A percentile compares a stretch with the other conserved stretches of the same genome.
Conservation (phyloP, 2,888 invertebrate species). For the Tanaodytes sp. region DNA sequence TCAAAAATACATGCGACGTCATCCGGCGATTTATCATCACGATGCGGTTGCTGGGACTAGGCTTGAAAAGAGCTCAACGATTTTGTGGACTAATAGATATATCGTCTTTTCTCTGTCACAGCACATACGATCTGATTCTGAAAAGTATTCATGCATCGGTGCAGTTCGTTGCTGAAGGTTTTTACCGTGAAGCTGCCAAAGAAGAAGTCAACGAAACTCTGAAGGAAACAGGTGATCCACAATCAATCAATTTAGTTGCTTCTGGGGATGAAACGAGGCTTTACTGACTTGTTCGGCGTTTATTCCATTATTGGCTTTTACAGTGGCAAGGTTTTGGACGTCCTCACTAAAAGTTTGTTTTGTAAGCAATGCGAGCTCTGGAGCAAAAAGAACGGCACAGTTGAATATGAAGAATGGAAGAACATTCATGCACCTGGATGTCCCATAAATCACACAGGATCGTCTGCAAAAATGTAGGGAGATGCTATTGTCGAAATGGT, state of each 20-base stretch:
- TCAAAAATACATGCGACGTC: too few relatives aligned
- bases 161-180: neutral
- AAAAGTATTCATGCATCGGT: constrained; percentile 18
- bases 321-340: too few relatives aligned
- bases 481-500: too few relatives aligned
- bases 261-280: constrained; percentile 5
- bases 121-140: constrained; percentile 7
- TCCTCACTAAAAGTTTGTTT: constrained; percentile 37
- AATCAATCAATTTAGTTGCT: neutral
- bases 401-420: too few relatives aligned
- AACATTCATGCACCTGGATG: too few relatives aligned
- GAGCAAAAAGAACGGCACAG: constrained; percentile 25
- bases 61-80: constrained; percentile 56
- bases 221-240: constrained; percentile 1
- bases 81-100: constrained; percentile 58
- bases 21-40: too few relatives aligned
- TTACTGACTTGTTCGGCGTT: too few relatives aligned
- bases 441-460: too few relatives aligned
- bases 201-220: constrained; percentile 15
- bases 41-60: too few relatives aligned
- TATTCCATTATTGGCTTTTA: too few relatives aligned
- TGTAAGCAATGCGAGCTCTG: constrained; percentile 41
- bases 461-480: too few relatives aligned
- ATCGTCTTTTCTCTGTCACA: constrained; percentile 28
- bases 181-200: constrained; percentile 11